Evolutionary conservation across 2,888 invertebrate genomes (phyloP).

Genomic region (Steromphala cineraria): DNA sequence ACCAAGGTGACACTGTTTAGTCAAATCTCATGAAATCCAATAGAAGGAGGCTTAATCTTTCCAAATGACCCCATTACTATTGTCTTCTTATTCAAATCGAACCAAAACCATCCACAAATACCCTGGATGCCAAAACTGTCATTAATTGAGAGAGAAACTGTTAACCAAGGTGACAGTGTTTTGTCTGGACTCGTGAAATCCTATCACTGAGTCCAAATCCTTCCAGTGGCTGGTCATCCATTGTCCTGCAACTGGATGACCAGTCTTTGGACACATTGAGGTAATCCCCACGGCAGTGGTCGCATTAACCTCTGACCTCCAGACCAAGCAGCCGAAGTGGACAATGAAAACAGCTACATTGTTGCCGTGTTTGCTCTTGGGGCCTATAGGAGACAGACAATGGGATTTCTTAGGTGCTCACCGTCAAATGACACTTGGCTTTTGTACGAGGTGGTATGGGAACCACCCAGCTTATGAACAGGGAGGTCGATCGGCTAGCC

Average conservation of each 20-base stretch:
- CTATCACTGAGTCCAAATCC: conserved; percentile 4
- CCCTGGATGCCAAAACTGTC: too few relatives aligned
- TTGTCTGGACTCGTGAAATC: conserved; percentile 10
- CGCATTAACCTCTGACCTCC: conserved; percentile 5
- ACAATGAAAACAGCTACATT: conserved; percentile 10
- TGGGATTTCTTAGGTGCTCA: neutral
- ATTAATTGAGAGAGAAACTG: too few relatives aligned
- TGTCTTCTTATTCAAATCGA: too few relatives aligned
- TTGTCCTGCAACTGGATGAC: neutral
- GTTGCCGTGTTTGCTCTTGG: neutral
- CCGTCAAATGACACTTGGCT: neutral
- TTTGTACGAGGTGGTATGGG: neutral
- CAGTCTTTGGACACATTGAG: neutral
- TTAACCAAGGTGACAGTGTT: neutral
- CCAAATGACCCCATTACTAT: too few relatives aligned
- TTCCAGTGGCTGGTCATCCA: neutral
- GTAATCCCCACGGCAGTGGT: neutral
- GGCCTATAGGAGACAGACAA: neutral
- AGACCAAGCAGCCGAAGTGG: neutral
- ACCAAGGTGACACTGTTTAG: too few relatives aligned
- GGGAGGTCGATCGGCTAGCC: neutral
- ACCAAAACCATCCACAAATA: too few relatives aligned
- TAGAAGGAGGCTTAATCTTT: too few relatives aligned
- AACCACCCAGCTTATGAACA: neutral
- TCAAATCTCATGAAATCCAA: too few relatives aligned